Evolutionary conservation across 2,888 invertebrate genomes (phyloP).

Genomic region (Philhelius pedissequus): DNA sequence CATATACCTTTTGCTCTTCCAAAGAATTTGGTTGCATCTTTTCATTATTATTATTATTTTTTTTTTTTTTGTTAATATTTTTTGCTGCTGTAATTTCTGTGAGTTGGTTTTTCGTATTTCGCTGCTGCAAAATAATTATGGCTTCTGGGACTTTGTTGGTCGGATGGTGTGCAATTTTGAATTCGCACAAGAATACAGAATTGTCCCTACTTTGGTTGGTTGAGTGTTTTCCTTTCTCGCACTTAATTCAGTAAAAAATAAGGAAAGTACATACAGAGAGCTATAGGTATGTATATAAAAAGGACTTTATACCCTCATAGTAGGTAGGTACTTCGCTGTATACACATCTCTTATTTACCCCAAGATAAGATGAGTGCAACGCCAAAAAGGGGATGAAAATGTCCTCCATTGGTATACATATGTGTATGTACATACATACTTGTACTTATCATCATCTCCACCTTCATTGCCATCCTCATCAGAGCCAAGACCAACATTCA

Average conservation of each 20-base stretch:
- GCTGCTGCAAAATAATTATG: slow-evolving; percentile 60
- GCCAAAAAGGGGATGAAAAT: background rate
- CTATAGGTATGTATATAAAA: background rate
- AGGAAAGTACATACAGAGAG: background rate
- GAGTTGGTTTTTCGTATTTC: slow-evolving; percentile 28
- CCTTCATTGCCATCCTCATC: background rate
- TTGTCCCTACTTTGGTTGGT: slow-evolving; percentile 32
- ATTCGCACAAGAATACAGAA: slow-evolving; percentile 53
- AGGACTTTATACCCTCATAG: slow-evolving; percentile 1
- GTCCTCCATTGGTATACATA: background rate
- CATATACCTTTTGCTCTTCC: slow-evolving; percentile 10
- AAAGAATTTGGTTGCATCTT: slow-evolving; percentile 28
- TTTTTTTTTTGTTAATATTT: background rate
- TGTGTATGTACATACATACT: too few relatives aligned
- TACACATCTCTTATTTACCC: background rate
- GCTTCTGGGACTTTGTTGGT: slow-evolving; percentile 44
- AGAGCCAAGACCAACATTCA: background rate
- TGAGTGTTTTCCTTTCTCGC: slow-evolving; percentile 33
- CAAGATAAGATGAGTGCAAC: background rate
- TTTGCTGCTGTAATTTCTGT: slow-evolving; percentile 19
- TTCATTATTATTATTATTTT: too few relatives aligned
- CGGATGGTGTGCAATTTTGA: slow-evolving; percentile 28
- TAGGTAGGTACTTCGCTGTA: background rate
- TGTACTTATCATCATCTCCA: background rate
- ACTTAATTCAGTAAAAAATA: background rate